Base-by-base conservation (phyloP, 2,113 vertebrate species). In the Phalacrocorax brasilianus region DNA sequence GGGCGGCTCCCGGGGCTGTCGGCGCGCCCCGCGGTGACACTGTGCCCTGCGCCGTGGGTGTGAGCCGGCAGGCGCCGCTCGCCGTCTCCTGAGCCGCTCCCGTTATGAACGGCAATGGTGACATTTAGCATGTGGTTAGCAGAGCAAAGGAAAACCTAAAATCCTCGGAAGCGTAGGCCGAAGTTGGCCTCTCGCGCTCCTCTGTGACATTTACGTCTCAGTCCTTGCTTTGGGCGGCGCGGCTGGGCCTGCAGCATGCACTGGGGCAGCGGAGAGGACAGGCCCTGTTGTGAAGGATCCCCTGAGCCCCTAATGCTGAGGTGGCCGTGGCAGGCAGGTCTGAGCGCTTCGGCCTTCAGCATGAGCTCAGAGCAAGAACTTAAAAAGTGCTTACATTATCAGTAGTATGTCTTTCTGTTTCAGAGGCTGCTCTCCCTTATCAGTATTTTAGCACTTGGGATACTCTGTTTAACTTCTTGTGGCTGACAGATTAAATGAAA, bases 181-280 rank as follows among this genome's bases (percentile, higher is more conserved):
- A 8, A 28, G 12, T 19, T 5, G 2, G 14, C 12, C 8, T 24
- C 24, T 86, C 0, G 0, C 56, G 28, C 28, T 63, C 2, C 0
- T 27, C 12, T 27, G 0, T 35, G 22, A 26, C 3, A 0, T 18
- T 12, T 9, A 7, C 2, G 2, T 20, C 59, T 42, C 0, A 40
- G 17, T 21, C 27, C 33, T 17, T 14, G 35, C 55, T 33, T 10
- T 63, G 62, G 10, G 9, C n/a, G 9, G 12, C 6, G 38, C 45
- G 38, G 22, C 44, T 52, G 24, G 35, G 23, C 20, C 27, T 8
- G 63, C 33, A 10, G 28, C 1, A 1, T 16, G 22, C 8, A 4
- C 22, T 14, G 16, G 18, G 19, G 45, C 22, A 17, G 5, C 2
- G 24, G 12, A n/a, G 55, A 12, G 45, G 21, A 1, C 32, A 53